Evolutionary conservation across 2,113 vertebrate species (phyloP), one percentile per base, ranked within the genome.

Genomic region (Coptodon bakossiorum): DNA sequence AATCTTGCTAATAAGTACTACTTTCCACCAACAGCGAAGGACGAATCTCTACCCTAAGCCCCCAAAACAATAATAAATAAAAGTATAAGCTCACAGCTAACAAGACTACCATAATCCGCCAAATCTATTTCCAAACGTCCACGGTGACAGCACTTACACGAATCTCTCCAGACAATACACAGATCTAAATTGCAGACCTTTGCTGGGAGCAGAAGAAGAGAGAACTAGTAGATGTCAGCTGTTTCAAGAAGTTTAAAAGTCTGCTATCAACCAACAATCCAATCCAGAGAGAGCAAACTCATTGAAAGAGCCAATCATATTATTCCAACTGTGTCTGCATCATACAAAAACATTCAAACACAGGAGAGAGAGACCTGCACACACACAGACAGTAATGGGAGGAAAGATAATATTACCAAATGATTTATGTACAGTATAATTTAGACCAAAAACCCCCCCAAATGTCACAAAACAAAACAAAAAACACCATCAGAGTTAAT

Each of bases 391-490:
- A 76, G 22, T 19, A 31, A 50, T 50, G 43, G 16, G 40, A 73
- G 68, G 9, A 17, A 27, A 27, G 40, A 45, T 73, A 45, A 78
- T 78, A 29, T 50, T 31, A 78, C 9, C 45, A 50, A 31, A 78
- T 78, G 27, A 50, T 29, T 2, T 50, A 12, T 17, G 45, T 31
- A 50, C 17, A 3, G 6, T 19, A 31, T 50, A 13, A 68, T 68
- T 5, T 68, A 68, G 34, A 73, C n/a, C 5, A 73, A 63, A 53
- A 7, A 0, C 0, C 2, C 16, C 34, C 59, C 59, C 7, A 38
- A 66, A 22, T 38, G 61, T 38, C 61, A 1, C 19, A 66, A 66
- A 66, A 63, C 31, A 63, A 66, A n/a, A 36, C 31, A 5, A 66
- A 36, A 63, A 38, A 66, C 17, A 66, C 61, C 17, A 31, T 36